A percentile compares a stretch with the other conserved stretches of the same genome.
Evolutionary conservation across 1,140 invertebrate genomes (phyloP).

Genomic region (Drosophila insularis): DNA sequence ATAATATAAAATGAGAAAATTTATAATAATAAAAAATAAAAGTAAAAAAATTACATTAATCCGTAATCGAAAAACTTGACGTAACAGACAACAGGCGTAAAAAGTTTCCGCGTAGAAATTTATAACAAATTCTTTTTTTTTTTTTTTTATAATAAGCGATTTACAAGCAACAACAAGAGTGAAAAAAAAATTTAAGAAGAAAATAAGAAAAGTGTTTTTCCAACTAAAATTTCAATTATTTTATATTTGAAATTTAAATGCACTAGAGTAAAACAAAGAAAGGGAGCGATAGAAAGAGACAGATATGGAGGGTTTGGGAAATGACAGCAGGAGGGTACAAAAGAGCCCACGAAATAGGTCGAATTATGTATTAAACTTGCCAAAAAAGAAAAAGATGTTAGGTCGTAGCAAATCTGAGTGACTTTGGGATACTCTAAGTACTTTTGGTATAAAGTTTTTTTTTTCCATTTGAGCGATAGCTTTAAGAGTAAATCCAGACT

Average conservation of each 20-base stretch:
- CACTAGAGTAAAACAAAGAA: constrained; percentile 18
- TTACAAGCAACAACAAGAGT: constrained; percentile 53
- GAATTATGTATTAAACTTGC: constrained; percentile 1
- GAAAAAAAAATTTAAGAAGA: constrained; percentile 2
- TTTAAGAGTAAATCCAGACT: too few relatives aligned
- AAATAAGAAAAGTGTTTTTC: constrained; percentile 61
- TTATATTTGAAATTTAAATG: constrained; percentile 77
- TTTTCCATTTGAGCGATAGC: too few relatives aligned
- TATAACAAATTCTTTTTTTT: constrained; percentile 37
- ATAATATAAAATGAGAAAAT: constrained; percentile 25
- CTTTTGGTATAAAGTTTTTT: too few relatives aligned
- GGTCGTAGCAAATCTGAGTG: neutral
- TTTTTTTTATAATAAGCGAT: constrained; percentile 70
- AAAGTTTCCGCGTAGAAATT: constrained; percentile 72
- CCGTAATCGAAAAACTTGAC: constrained; percentile 79
- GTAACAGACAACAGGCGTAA: constrained; percentile 39
- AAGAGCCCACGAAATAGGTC: constrained; percentile 6
- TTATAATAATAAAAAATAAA: constrained; percentile 33
- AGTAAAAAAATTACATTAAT: constrained; percentile 79
- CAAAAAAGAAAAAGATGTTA: neutral
- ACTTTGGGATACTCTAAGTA: neutral
- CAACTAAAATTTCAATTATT: constrained; percentile 80
- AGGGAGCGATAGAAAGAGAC: constrained; percentile 8
- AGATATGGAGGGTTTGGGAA: neutral
- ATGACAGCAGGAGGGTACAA: neutral